Percentiles rank a stretch among this genome's conserved stretches.
These are phyloP conservation scores for Odontocerum albicorne DNA, from an alignment of 2,888 invertebrate genomes.

Conservation along the genomic window DNA sequence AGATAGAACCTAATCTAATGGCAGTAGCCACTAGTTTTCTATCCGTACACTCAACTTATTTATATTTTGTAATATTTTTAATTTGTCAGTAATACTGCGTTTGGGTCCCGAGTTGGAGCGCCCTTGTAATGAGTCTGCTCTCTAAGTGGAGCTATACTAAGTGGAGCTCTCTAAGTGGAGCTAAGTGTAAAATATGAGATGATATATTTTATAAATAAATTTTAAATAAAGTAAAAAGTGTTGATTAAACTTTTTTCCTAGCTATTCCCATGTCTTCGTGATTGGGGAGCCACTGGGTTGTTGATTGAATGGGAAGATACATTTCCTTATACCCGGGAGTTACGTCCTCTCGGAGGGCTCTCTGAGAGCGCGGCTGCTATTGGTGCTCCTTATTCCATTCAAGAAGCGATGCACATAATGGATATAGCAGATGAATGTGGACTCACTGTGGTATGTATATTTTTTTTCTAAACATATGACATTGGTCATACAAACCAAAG, in stretches of 20 bases:
- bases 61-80: no score
- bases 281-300: conserved; percentile 79
- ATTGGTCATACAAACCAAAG: no score
- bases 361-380: conserved; percentile 51
- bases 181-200: background rate
- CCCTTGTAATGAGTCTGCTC: no score
- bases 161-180: no score
- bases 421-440: conserved; percentile 65
- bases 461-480: no score
- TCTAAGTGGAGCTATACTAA: no score
- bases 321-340: conserved; percentile 73
- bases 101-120: no score
- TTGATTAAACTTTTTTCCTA: conserved; percentile 42
- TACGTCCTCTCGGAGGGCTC: conserved; percentile 61
- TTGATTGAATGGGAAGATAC: conserved; percentile 89
- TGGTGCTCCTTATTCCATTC: conserved; percentile 65
- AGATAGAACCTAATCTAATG: no score
- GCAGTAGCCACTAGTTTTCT: no score
- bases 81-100: no score
- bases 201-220: background rate
- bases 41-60: no score
- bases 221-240: background rate
- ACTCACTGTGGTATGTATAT: conserved; percentile 64
- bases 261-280: conserved; percentile 62
- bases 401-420: conserved; percentile 68